Conservation (phyloP, 2,797 vertebrate genomes). For the Cottoperca gobio region DNA sequence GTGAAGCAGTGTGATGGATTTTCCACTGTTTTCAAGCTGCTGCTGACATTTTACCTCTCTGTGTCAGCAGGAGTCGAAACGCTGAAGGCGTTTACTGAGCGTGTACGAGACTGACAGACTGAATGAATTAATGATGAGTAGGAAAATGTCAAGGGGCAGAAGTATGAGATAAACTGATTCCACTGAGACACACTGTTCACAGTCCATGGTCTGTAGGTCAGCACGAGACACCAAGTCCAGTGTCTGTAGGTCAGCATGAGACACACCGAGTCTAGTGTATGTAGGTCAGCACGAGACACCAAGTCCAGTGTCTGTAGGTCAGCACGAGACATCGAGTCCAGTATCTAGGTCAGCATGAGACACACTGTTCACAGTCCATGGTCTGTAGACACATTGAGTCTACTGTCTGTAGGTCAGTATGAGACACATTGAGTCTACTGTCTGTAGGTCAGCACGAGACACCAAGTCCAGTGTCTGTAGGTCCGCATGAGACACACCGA, state of each 20-base stretch:
- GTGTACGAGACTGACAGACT: slow-evolving; percentile 53
- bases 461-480: too few species aligned
- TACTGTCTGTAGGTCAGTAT: too few species aligned
- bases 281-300: too few species aligned
- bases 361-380: too few species aligned
- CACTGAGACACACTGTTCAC: neutral
- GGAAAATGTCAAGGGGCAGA: slow-evolving; percentile 74
- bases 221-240: neutral
- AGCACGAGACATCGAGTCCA: too few species aligned
- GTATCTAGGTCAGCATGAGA: too few species aligned
- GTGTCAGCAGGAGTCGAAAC: slow-evolving; percentile 60
- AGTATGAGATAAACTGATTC: slow-evolving; percentile 1
- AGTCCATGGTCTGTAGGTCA: neutral
- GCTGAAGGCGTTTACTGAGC: slow-evolving; percentile 65
- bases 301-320: too few species aligned
- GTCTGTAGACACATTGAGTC: too few species aligned
- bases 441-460: too few species aligned
- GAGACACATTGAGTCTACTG: too few species aligned
- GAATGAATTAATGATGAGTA: slow-evolving; percentile 75
- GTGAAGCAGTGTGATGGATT: slow-evolving; percentile 52
- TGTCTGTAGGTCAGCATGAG: neutral
- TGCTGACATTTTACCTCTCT: slow-evolving; percentile 76
- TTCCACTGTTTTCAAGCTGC: slow-evolving; percentile 70
- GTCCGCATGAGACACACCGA: too few species aligned
- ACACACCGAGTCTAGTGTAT: too few species aligned